phyloP scores from a whole-genome alignment of 1,140 invertebrate species.

The Popillia japonica region DNA sequence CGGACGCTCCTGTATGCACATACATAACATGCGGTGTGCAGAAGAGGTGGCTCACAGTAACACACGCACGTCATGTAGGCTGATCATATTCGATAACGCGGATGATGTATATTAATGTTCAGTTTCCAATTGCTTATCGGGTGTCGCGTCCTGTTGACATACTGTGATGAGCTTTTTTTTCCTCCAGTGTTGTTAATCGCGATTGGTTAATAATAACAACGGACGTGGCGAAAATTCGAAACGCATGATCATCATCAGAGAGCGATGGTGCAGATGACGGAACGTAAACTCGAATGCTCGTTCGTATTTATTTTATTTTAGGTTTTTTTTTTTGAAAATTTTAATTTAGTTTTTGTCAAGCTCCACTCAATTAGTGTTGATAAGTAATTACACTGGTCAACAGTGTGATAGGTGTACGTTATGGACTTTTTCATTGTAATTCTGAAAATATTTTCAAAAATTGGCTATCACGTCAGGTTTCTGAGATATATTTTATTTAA shows the following conservation, averaged over 20 bases:
- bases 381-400: slow-evolving; percentile 13
- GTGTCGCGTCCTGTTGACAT: slow-evolving; percentile 28
- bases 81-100: not conserved
- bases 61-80: not conserved
- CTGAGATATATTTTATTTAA: too few species aligned
- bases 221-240: not conserved
- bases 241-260: not conserved
- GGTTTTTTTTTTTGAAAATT: not conserved
- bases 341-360: slow-evolving; percentile 10
- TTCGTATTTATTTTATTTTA: slow-evolving; percentile 10
- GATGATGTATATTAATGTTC: slow-evolving; percentile 38
- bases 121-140: slow-evolving; percentile 40
- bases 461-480: too few species aligned
- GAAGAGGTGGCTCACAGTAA: not conserved
- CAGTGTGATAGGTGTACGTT: too few species aligned
- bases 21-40: too few species aligned
- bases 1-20: too few species aligned
- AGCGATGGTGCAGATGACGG: slow-evolving; percentile 5
- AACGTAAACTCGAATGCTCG: slow-evolving; percentile 8
- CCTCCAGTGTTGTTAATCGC: not conserved
- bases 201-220: slow-evolving; percentile 19
- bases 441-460: too few species aligned
- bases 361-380: not conserved
- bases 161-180: slow-evolving; percentile 42
- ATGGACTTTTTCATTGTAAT: too few species aligned